These are phyloP conservation scores for Rhabditophanes sp. DNA, from an alignment of 2,888 invertebrate species.

Conservation along the genomic window DNA sequence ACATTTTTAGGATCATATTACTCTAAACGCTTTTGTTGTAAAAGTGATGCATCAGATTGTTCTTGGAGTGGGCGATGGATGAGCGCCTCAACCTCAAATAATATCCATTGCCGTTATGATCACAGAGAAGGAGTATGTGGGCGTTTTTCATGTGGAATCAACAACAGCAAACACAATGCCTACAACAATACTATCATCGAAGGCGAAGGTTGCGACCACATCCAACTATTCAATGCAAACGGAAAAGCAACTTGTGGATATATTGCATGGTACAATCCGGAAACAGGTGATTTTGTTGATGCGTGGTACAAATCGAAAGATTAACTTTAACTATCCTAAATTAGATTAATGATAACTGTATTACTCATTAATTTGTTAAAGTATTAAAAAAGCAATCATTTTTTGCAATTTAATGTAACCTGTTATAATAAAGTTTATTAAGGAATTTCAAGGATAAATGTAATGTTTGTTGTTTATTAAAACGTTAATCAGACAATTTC, in stretches of 20 bases:
- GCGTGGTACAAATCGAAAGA: slow-evolving; percentile 40
- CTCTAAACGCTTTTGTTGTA: slow-evolving; percentile 36
- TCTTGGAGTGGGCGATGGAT: slow-evolving; percentile 38
- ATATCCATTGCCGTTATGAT: slow-evolving; percentile 34
- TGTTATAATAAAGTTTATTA: no score
- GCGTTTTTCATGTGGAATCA: slow-evolving; percentile 28
- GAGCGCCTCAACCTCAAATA: slow-evolving; percentile 37
- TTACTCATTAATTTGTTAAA: slow-evolving; percentile 1
- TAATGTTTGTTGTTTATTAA: no score
- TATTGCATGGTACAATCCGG: slow-evolving; percentile 34
- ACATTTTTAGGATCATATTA: slow-evolving; percentile 32
- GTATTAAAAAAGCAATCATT: slow-evolving; percentile 1
- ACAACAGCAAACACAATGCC: slow-evolving; percentile 24
- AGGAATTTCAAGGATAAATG: no score
- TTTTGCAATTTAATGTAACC: no score
- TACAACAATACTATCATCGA: slow-evolving; percentile 19
- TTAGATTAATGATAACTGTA: no score
- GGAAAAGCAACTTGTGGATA: slow-evolving; percentile 38
- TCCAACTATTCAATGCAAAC: slow-evolving; percentile 23
- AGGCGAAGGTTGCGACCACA: slow-evolving; percentile 27
- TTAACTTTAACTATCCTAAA: slow-evolving; percentile 8
- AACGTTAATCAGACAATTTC: no score
- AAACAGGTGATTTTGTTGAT: slow-evolving; percentile 24
- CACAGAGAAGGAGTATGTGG: slow-evolving; percentile 22
- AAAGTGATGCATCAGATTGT: slow-evolving; percentile 33